These are phyloP conservation scores for Grapholita molesta DNA, from an alignment of 1,140 invertebrate species.

Conservation along the genomic window DNA sequence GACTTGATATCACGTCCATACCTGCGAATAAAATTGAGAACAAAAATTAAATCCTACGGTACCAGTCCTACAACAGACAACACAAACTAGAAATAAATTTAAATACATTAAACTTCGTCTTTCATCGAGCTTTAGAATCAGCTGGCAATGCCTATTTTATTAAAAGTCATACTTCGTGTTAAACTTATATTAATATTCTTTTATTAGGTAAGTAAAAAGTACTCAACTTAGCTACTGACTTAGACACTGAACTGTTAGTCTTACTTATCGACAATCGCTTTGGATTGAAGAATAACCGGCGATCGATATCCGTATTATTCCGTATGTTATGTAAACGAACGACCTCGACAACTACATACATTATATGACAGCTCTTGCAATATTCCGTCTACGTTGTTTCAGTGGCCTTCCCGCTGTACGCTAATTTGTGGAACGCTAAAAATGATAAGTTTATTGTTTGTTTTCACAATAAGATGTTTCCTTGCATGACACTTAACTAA, in stretches of 20 bases:
- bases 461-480: not conserved
- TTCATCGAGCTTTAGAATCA: no score
- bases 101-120: no score
- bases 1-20: slow-evolving; percentile 45
- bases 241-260: not conserved
- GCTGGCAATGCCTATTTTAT: no score
- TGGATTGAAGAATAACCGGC: not conserved
- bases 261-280: not conserved
- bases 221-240: not conserved
- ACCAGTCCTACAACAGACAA: no score
- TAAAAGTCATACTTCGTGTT: no score
- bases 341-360: not conserved
- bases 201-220: no score
- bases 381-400: not conserved
- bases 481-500: not conserved
- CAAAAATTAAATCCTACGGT: not conserved
- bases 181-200: no score
- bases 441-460: not conserved
- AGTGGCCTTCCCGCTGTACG: slow-evolving; percentile 6
- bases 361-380: not conserved
- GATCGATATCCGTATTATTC: slow-evolving; percentile 8
- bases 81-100: no score
- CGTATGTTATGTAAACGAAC: slow-evolving; percentile 8
- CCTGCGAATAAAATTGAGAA: slow-evolving; percentile 23
- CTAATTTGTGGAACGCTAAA: slow-evolving; percentile 6